Base-by-base conservation (phyloP, 2,888 invertebrate species). In the Campopleginae sp. region DNA sequence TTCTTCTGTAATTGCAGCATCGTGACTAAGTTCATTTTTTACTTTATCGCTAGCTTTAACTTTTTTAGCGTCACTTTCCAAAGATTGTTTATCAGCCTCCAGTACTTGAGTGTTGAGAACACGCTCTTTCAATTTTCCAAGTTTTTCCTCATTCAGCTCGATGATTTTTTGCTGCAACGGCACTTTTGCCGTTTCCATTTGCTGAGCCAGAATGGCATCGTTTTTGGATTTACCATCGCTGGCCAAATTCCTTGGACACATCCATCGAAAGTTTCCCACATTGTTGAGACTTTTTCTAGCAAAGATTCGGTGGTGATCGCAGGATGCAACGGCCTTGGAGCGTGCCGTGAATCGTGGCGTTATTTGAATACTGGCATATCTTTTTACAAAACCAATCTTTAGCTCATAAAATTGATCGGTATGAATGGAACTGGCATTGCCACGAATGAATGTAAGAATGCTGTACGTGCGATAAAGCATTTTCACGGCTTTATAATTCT, bases 381-480 rank as follows among this genome's bases (percentile, higher is more conserved):
- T 90, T 61, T 87, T 92, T 7, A 88, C 85, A 23, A 89, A 78
- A 78, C 90, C 91, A 82, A 92, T 85, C 88, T 90, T 90, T 54
- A 92, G 88, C 82, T 91, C 88, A 80, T 89, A 91, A 44, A 91
- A 87, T 63, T 90, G 91, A 78, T 92, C 90, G 2, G 86, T 88
- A 74, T 89, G 88, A 71, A 89, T 87, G n/a, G 86, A 85, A 71
- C 83, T 89, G 44, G 90, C 86, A 84, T 91, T 93, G 23, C 88
- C 88, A 44, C 89, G 89, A 81, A 92, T 86, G 66, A 91, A 89
- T 42, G 86, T 91, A 10, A 92, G 82, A 79, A 93, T 82, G 51
- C 90, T 92, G 82, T 90, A 91, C 33, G 92, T 92, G 42, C 91
- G 91, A 88, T 92, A 90, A 27, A 93, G 85, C 93, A 93, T 93